phyloP scores from a whole-genome alignment of 2,113 vertebrate genomes.

The Plecturocebus donacophilus region DNA sequence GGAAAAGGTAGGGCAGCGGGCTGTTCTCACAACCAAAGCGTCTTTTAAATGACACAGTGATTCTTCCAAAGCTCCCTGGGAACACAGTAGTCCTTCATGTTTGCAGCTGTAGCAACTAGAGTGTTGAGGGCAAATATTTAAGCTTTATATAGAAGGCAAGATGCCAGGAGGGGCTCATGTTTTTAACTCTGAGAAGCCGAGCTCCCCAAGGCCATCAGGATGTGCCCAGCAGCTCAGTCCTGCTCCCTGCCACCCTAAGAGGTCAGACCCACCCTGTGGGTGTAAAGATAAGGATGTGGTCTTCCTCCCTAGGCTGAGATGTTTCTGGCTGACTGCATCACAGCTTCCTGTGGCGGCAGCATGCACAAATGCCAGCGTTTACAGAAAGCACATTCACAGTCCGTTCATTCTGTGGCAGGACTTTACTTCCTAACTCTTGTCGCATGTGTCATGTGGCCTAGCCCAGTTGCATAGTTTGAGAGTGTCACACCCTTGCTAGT shows the following conservation, averaged over 20 bases:
- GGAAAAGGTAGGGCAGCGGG: slow-evolving; percentile 78
- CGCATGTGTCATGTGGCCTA: accelerated
- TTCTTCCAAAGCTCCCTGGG: no score
- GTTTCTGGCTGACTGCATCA: accelerated
- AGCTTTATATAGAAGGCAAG: neutral
- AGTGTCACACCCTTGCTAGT: neutral
- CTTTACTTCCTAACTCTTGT: neutral
- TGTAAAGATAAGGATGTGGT: neutral
- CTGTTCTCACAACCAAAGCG: accelerated
- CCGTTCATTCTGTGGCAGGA: neutral
- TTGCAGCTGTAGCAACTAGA: neutral
- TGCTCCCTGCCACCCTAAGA: accelerated
- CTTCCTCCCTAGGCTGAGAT: neutral
- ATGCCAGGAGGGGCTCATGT: accelerated
- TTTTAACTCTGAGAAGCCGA: neutral
- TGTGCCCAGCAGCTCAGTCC: neutral
- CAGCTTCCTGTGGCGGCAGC: neutral
- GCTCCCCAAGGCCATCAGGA: neutral
- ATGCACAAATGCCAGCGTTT: accelerated
- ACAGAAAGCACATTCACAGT: accelerated
- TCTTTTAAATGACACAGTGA: accelerated
- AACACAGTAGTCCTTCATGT: accelerated
- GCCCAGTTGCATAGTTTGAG: neutral
- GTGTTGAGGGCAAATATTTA: no score
- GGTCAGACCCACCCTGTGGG: accelerated